Conservation (phyloP, 2,113 vertebrate genomes). For the Noturus placidus region DNA sequence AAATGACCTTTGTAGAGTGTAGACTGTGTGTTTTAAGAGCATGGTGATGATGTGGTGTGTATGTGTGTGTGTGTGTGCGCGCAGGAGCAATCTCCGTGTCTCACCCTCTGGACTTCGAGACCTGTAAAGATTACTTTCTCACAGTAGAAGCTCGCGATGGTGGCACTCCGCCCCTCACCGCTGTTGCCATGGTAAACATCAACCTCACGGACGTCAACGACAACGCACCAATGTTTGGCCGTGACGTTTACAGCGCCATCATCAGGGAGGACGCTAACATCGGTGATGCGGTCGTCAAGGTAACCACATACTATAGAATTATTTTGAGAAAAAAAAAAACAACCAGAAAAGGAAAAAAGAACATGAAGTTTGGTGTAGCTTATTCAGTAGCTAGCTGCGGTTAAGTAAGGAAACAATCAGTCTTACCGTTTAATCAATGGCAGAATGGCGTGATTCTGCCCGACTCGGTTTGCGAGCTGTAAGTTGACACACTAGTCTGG, state of each 20-base stretch:
- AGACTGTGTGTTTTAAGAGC: background rate
- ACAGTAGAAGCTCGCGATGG: slow-evolving; percentile 93
- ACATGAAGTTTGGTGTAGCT: background rate
- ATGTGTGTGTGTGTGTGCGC: background rate
- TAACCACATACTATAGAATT: slow-evolving; percentile 56
- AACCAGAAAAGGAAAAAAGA: background rate
- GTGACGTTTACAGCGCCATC: slow-evolving; percentile 80
- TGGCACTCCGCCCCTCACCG: slow-evolving; percentile 85
- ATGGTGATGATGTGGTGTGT: background rate
- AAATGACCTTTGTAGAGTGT: background rate
- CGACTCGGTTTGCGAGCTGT: background rate
- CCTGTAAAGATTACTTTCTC: slow-evolving; percentile 88
- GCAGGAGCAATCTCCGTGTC: slow-evolving; percentile 85
- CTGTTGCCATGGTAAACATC: slow-evolving; percentile 86
- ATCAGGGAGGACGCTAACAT: slow-evolving; percentile 86
- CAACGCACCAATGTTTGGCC: slow-evolving; percentile 87
- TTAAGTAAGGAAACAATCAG: no score
- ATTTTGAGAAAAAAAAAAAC: background rate
- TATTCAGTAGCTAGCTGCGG: background rate
- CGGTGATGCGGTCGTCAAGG: slow-evolving; percentile 84
- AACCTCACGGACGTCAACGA: slow-evolving; percentile 96
- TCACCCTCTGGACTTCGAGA: slow-evolving; percentile 87
- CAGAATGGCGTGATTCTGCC: no score
- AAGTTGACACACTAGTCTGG: background rate
- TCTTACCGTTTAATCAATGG: background rate